A percentile compares a stretch with the other conserved stretches of the same genome.
phyloP scores from a whole-genome alignment of 2,113 vertebrate species.

The Pomatorhinus ruficollis region DNA sequence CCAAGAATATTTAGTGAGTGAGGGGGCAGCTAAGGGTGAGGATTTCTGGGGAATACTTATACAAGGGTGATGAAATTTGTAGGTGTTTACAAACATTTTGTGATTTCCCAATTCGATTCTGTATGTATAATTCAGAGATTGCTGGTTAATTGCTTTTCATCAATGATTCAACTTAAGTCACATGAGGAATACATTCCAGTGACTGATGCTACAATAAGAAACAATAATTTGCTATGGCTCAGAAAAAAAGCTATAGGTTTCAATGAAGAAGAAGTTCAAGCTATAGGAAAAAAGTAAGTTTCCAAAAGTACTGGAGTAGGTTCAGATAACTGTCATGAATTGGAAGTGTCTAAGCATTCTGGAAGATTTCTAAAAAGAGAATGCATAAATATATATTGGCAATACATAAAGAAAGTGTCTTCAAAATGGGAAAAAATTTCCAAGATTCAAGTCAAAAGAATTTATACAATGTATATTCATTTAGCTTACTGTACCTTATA shows the following conservation, averaged over 20 bases:
- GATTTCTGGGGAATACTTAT: background rate
- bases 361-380: background rate
- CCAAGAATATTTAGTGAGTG: background rate
- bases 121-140: background rate
- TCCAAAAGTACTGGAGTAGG: background rate
- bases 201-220: background rate
- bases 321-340: background rate
- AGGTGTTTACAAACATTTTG: background rate
- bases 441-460: background rate
- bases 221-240: background rate
- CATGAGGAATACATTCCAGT: background rate
- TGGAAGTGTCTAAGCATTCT: background rate
- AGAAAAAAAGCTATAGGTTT: background rate
- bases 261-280: background rate
- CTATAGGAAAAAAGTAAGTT: background rate
- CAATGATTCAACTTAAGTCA: background rate
- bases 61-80: background rate
- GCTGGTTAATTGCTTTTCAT: background rate
- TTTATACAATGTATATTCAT: background rate
- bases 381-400: background rate
- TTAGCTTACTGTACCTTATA: background rate
- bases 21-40: background rate
- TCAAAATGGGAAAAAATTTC: background rate
- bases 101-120: background rate
- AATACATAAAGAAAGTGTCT: background rate